Base-by-base conservation (phyloP, 2,888 invertebrate species). In the Helleia helle region DNA sequence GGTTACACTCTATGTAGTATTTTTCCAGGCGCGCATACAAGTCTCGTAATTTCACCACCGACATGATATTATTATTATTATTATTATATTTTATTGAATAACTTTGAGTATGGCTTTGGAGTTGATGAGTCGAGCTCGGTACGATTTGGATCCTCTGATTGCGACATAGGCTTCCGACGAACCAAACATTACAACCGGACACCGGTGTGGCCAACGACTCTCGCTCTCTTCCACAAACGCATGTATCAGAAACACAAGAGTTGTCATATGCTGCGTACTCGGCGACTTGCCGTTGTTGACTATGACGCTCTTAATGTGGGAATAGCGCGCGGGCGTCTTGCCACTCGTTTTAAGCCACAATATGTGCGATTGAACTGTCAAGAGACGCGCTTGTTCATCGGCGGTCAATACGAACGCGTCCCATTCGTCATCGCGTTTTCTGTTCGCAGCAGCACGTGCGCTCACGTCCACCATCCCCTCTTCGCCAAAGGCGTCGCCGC, bases 321-420 rank as follows among this genome's bases (percentile, higher is more conserved):
- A 36, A 36, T 36, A 36, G 22, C 36, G 36, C 11, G 36, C 36
- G n/a, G n/a, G n/a, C n/a, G n/a, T 18, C 9, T 36, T 36, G 9
- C 36, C 36, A n/a, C n/a, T n/a, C 36, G 36, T 15, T 36, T 36
- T 36, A 22, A 36, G 36, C 36, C 36, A 36, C 18, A 36, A 22
- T 36, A 36, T 36, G 36, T 36, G 36, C 24, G 36, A 36, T 18
- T 36, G 36, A 11, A 36, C 36, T 22, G 36, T 36, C 36, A 36
- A 36, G 11, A 36, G 36, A 36, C 24, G 36, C 24, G 25, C 26
- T 14, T 37, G 14, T 26, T 37, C 36, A 18, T 37, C 36, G 36
- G 36, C 12, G 4, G 13, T 37, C 25, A 37, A 26, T 25, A 14
- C 22, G 14, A 37, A 37, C 11, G 36, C 14, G 26, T 37, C 36